Evolutionary conservation across 2,113 vertebrate genomes (phyloP).

Genomic region (Microtus richardsoni): DNA sequence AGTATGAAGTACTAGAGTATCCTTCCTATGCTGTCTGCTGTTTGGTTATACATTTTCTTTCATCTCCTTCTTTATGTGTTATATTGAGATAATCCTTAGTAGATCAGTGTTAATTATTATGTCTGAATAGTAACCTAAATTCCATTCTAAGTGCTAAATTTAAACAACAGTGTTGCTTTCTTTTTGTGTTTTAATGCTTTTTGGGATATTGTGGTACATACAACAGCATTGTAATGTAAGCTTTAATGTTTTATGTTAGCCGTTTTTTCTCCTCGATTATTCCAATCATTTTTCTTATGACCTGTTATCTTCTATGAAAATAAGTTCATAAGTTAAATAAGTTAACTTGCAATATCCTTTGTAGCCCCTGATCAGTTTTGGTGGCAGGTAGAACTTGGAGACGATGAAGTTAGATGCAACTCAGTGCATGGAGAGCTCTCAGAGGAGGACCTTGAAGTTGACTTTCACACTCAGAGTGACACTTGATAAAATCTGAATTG

Average conservation of each 20-base stretch:
- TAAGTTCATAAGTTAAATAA: background rate
- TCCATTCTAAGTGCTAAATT: slow-evolving; percentile 18
- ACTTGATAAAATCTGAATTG: slow-evolving; percentile 52
- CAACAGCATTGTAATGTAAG: background rate
- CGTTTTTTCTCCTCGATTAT: background rate
- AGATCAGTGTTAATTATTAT: slow-evolving; percentile 19
- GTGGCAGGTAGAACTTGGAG: background rate
- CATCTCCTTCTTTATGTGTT: background rate
- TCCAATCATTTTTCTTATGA: background rate
- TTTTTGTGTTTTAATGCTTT: slow-evolving; percentile 53
- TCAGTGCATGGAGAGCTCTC: slow-evolving; percentile 18
- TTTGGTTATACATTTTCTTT: slow-evolving; percentile 42
- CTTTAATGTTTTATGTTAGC: slow-evolving; percentile 2
- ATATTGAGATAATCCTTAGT: slow-evolving; percentile 25
- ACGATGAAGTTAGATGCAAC: background rate
- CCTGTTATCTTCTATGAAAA: slow-evolving; percentile 29
- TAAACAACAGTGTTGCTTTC: background rate
- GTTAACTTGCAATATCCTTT: background rate
- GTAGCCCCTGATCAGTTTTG: too few relatives aligned
- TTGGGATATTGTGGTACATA: background rate
- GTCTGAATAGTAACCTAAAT: background rate
- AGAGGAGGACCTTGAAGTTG: background rate
- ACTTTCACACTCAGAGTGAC: background rate
- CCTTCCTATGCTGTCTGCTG: background rate
- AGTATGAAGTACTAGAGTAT: background rate